Conservation (phyloP, 2,888 invertebrate genomes). For the Onchidella celtica region DNA sequence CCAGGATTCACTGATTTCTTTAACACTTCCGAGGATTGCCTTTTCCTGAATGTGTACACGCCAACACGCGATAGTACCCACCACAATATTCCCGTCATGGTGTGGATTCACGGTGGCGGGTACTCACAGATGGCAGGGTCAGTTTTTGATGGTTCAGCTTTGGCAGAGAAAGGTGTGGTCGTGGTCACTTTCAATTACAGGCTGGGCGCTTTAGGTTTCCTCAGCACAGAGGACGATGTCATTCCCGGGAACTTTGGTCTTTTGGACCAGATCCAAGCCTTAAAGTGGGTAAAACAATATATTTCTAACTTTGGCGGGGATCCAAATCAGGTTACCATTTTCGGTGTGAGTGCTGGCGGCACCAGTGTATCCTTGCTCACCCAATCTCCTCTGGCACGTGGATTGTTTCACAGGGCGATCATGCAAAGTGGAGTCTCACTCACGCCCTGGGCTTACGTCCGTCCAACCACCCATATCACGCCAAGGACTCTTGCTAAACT, state of each 20-base stretch:
- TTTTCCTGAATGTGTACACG: constrained; percentile 16
- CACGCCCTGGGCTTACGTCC: background rate
- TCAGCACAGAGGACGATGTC: constrained; percentile 22
- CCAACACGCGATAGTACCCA: background rate
- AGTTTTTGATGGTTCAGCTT: background rate
- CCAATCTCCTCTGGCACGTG: constrained; percentile 12
- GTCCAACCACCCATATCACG: background rate
- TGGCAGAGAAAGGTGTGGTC: constrained; percentile 1
- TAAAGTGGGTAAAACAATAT: constrained; percentile 34
- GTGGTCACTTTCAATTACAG: constrained; percentile 28
- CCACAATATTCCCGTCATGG: background rate
- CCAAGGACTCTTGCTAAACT: background rate
- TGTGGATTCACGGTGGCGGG: constrained; percentile 31
- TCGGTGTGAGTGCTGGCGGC: constrained; percentile 18
- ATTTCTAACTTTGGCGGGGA: constrained; percentile 23
- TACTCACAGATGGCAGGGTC: background rate
- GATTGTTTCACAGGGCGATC: constrained; percentile 25
- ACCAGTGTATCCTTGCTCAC: constrained; percentile 12
- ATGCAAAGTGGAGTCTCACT: constrained; percentile 26
- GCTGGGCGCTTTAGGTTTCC: constrained; percentile 22
- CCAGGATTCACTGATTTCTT: too few species aligned
- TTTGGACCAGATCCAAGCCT: constrained; percentile 23
- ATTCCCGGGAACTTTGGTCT: constrained; percentile 34
- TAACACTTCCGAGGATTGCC: constrained; percentile 1
- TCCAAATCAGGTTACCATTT: constrained; percentile 23